Base-by-base conservation (phyloP, 92 coral and sea anemone species). In the Siderastrea radians region DNA sequence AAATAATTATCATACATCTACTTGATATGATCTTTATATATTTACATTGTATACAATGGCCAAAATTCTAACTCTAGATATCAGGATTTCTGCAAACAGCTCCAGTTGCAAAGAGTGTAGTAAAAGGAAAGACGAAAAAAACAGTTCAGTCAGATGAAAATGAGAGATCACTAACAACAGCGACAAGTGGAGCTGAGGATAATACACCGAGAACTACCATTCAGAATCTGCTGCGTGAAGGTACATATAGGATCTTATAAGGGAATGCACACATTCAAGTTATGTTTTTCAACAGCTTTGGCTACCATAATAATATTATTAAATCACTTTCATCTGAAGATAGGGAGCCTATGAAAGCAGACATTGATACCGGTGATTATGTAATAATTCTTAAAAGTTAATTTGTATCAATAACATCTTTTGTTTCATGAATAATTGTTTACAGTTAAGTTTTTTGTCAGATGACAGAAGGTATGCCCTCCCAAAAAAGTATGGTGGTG, bases 201-300 rank as follows among this genome's bases (percentile, higher is more conserved):
- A 74, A 86, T 65, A 96, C 99, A 5, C 98, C 96, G 3, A 88
- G 99, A 71, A 92, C 96, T 11, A 88, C 83, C 60, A 95, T 96
- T 72, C 81, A 81, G 51, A 89, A 91, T 69, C 69, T 89, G 72
- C 85, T 96, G 50, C 88, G 80, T 66, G 94, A 96, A 95, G 99
- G 99, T 96, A 60, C 61, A 75, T 4, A 3, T 16, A 4, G 13
- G 54, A 38, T 59, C 43, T 19, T 8, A 26, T 26, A 26, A 26
- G 38, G 38, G 38, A 26, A 26, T 26, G 38, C 38, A 26, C 38
- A 26, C 38, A 26, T 26, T 26, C 38, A 26, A 11, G 59, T 47
- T 68, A 43, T 17, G 7, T 19, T n/a, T 66, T 3, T 66, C 47
- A 45, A 66, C 6, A 66, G 43, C 8, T 45, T 9, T 19, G 1